Evolutionary conservation across 1,140 invertebrate genomes (phyloP).

Genomic region (Leptestheria dahalacensis): DNA sequence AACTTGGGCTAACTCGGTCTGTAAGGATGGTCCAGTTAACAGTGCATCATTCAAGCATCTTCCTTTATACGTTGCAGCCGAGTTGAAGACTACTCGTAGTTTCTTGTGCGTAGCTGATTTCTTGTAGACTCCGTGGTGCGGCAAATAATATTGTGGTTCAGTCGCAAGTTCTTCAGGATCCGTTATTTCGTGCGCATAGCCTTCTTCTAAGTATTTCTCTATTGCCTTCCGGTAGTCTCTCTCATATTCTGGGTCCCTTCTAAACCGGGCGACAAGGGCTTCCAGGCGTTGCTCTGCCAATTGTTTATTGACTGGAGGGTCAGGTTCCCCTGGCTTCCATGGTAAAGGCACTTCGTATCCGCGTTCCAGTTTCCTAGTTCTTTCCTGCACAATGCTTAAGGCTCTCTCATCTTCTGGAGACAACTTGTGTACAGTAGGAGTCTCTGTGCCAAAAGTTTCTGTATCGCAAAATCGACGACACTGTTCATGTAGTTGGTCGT

Average conservation of each 20-base stretch:
- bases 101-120: neutral
- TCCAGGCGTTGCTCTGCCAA: neutral
- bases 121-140: conserved; percentile 7
- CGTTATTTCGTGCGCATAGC: neutral
- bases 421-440: neutral
- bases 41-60: conserved; percentile 1
- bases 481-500: neutral
- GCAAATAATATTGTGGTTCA: neutral
- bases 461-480: conserved; percentile 1
- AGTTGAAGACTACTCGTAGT: conserved; percentile 1
- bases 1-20: neutral
- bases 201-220: neutral
- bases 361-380: neutral
- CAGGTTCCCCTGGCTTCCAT: conserved; percentile 3
- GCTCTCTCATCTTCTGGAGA: neutral
- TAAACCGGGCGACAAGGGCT: neutral
- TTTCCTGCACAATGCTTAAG: conserved; percentile 1
- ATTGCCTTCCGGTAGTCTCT: neutral
- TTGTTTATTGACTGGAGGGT: neutral
- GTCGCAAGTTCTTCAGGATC: neutral
- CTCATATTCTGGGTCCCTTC: neutral
- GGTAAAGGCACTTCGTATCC: conserved; percentile 9
- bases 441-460: conserved; percentile 9
- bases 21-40: neutral
- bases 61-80: neutral